Base-by-base conservation (phyloP, 1,140 invertebrate species). In the Linepithema humile region DNA sequence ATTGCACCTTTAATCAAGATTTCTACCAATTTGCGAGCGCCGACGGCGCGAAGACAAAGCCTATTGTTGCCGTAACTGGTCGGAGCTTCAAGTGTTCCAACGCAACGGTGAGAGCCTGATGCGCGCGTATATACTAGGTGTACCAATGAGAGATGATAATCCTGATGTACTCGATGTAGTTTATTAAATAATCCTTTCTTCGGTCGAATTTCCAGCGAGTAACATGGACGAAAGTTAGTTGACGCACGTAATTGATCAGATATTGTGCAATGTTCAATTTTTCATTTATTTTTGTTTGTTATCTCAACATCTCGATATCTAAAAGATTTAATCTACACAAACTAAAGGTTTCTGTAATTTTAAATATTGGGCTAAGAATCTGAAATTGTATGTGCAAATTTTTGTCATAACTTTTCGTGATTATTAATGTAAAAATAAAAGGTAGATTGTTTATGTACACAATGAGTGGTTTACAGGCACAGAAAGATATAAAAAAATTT, bases 1-100 rank as follows among this genome's bases (percentile, higher is more conserved):
- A 94, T 93, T 93, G 92, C 93, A 94, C 93, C 93, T 94, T 94
- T 94, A 94, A 94, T 94, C 94, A 94, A 94, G 93, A 94, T 94
- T 94, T 94, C 93, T 94, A 94, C 93, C 93, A 94, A 94, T 94
- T 94, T 94, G 92, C 89, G 91, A 93, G 92, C 88, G 92, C 92
- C 92, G 93, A 93, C 93, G 93, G 92, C 90, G 92, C 91, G 91
- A 94, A 94, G 93, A 94, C 93, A 94, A 94, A 94, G 94, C 91
- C 94, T 90, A 94, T 94, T 94, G 93, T 94, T 94, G 92, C 91
- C 92, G 92, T 94, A 94, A 94, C 93, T 94, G 93, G 93, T 94
- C 93, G 93, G 93, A 92, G 93, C 90, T 94, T 94, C 92, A 94
- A 94, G 93, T 94, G 93, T 91, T 94, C 92, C 92, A 91, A 91